A percentile compares a stretch with the other conserved stretches of the same genome.
Evolutionary conservation across 2,113 vertebrate genomes (phyloP).

Genomic region (Hyperoodon ampullatus): DNA sequence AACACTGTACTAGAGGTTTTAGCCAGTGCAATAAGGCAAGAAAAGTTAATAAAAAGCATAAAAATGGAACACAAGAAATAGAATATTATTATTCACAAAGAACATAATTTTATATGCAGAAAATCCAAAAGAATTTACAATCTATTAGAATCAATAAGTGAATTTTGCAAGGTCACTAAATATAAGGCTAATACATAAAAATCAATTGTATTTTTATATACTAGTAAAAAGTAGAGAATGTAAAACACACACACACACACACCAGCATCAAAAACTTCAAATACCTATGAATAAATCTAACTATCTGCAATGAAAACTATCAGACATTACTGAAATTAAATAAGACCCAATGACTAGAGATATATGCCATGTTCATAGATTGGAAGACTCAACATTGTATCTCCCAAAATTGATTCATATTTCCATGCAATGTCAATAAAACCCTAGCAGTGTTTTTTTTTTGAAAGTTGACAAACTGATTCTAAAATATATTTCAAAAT

Average conservation of each 20-base stretch:
- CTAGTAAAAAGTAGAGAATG: not conserved
- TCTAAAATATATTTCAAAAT: not conserved
- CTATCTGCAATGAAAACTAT: not conserved
- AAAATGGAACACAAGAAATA: not conserved
- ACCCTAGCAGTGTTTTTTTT: not conserved
- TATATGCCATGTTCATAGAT: not conserved
- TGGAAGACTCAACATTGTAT: not conserved
- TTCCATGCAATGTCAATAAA: not conserved
- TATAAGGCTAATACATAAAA: not conserved
- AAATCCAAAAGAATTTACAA: not conserved
- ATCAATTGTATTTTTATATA: not conserved
- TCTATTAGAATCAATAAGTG: not conserved
- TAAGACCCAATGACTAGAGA: not conserved
- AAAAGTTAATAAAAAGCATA: not conserved
- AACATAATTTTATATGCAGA: not conserved
- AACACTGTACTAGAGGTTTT: not conserved
- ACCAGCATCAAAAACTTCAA: not conserved
- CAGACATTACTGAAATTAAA: not conserved
- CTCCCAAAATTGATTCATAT: no score
- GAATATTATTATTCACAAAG: not conserved
- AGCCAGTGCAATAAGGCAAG: not conserved
- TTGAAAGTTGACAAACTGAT: not conserved
- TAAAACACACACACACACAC: not conserved
- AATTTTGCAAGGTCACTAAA: not conserved
- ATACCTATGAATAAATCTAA: not conserved